These are phyloP conservation scores for Mesorhabditis spiculigera DNA, from an alignment of 2,888 invertebrate species.

Conservation along the genomic window DNA sequence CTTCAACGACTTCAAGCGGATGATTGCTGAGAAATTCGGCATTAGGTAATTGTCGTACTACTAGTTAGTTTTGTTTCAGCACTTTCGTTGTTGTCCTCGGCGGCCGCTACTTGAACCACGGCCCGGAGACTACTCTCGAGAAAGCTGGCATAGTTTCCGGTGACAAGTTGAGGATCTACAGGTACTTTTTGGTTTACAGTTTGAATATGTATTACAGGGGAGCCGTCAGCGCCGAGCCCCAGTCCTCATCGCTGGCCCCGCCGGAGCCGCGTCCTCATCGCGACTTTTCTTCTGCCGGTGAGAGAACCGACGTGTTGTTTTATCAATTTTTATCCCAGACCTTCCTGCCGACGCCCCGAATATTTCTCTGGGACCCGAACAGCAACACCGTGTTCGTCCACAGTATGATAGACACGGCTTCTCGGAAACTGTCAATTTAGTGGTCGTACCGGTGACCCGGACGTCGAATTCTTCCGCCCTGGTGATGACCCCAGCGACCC, in stretches of 20 bases:
- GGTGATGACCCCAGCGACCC: constrained; percentile 5
- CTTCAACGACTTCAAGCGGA: background rate
- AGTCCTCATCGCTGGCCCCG: background rate
- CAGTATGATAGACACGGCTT: background rate
- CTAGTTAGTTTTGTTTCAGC: background rate
- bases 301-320: background rate
- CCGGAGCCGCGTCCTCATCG: background rate
- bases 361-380: background rate
- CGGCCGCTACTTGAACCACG: background rate
- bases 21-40: background rate
- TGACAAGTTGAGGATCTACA: background rate
- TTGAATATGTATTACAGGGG: background rate
- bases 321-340: background rate
- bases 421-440: background rate
- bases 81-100: background rate
- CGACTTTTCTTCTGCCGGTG: background rate
- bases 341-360: background rate
- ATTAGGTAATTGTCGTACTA: background rate
- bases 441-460: constrained; percentile 1
- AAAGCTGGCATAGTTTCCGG: background rate
- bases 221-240: background rate
- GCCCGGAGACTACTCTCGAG: background rate
- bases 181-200: background rate
- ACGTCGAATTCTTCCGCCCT: background rate
- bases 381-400: background rate